Conservation (phyloP, 1,140 invertebrate genomes). For the Bombus superbus region DNA sequence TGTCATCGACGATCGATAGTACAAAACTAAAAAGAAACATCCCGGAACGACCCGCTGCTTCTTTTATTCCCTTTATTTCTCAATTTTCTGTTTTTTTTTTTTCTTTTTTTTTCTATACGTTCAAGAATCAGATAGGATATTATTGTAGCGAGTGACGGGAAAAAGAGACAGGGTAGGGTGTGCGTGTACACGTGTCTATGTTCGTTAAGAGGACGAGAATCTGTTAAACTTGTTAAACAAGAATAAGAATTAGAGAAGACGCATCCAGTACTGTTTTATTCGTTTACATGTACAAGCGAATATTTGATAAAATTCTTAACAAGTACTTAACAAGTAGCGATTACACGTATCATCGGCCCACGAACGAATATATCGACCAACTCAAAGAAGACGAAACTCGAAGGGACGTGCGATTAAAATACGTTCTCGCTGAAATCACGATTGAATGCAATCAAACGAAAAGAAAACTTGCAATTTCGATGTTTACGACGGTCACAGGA, state of each 20-base stretch:
- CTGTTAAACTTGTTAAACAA: background rate
- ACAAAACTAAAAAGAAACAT: background rate
- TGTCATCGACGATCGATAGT: background rate
- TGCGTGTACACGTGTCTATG: background rate
- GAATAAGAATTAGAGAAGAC: background rate
- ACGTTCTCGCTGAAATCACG: background rate
- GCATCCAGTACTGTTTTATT: conserved; percentile 15
- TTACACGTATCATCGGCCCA: too few species aligned
- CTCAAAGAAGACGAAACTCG: too few species aligned
- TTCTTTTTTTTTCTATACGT: background rate
- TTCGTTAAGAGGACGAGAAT: background rate
- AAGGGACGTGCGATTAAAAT: background rate
- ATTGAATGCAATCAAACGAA: too few species aligned
- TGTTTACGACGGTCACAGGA: background rate
- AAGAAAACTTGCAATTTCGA: background rate
- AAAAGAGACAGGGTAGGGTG: background rate
- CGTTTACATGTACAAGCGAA: background rate
- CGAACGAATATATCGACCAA: background rate
- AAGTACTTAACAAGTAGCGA: background rate
- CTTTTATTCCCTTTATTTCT: background rate
- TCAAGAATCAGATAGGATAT: background rate
- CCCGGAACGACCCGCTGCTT: background rate
- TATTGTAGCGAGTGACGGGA: background rate
- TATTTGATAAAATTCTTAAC: background rate
- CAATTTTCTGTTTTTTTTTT: background rate